These are phyloP conservation scores for Aurelia sp. DNA, from an alignment of 30 jellyfish, hydroid and myxozoan genomes.

Conservation along the genomic window DNA sequence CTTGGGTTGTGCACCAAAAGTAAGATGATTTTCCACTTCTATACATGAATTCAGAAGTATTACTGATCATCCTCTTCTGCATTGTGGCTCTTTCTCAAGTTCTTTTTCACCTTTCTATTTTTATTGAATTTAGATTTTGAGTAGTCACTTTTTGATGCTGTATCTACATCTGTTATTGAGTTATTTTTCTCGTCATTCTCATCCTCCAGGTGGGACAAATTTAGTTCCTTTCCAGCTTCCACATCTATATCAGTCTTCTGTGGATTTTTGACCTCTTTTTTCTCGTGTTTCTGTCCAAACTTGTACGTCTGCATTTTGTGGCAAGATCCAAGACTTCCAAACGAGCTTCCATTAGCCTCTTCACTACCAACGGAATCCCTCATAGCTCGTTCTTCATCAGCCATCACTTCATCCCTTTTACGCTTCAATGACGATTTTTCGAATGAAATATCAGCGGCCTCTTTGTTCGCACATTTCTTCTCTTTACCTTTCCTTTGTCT, in stretches of 20 bases:
- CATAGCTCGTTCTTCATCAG: constrained; percentile 29
- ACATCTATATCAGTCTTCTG: not conserved
- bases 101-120: constrained; percentile 10
- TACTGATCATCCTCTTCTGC: not conserved
- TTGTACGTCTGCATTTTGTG: constrained; percentile 26
- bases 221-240: not conserved
- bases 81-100: constrained; percentile 18
- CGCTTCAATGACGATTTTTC: constrained; percentile 21
- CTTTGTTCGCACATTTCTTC: not conserved
- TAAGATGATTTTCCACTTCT: no score
- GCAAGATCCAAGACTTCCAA: not conserved
- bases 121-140: constrained; percentile 1
- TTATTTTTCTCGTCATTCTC: constrained; percentile 2
- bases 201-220: constrained; percentile 18
- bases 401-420: constrained; percentile 18
- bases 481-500: not conserved
- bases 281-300: constrained; percentile 22
- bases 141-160: not conserved
- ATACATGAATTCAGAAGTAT: no score
- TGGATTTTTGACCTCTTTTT: no score
- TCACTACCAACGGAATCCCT: not conserved
- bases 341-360: not conserved
- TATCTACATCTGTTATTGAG: not conserved
- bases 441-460: not conserved
- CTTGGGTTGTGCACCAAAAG: no score